Percentiles rank a stretch among this genome's conserved stretches.
Evolutionary conservation across 1,140 invertebrate species (phyloP).

Genomic region (Probaryconus sp.): DNA sequence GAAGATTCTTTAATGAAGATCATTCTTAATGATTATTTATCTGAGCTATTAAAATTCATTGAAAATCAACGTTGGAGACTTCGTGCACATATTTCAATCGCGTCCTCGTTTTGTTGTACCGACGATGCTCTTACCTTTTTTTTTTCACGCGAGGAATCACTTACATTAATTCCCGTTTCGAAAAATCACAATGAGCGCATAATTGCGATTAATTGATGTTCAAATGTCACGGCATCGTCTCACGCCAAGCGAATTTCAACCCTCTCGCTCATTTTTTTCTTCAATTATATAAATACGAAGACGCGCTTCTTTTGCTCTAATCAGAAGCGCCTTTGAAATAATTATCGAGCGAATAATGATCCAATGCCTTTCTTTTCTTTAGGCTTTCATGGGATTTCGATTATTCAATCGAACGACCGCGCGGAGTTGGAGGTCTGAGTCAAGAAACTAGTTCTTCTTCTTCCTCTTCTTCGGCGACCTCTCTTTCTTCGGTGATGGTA

Average conservation of each 20-base stretch:
- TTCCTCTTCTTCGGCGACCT: conserved; percentile 16
- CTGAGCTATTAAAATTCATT: no score
- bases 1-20: no score
- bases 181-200: conserved; percentile 22
- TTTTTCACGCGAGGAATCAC: conserved; percentile 8
- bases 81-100: no score
- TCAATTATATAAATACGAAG: no score
- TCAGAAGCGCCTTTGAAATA: conserved; percentile 7
- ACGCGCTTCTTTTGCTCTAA: no score
- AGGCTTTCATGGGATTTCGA: conserved; percentile 32
- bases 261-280: neutral
- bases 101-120: no score
- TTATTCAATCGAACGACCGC: conserved; percentile 44
- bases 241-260: neutral
- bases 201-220: conserved; percentile 31
- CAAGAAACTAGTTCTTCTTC: conserved; percentile 50
- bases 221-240: conserved; percentile 1
- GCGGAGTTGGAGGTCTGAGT: conserved; percentile 22
- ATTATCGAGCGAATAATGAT: conserved; percentile 15
- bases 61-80: no score
- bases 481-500: conserved; percentile 26
- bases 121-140: no score
- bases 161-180: conserved; percentile 1
- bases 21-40: no score
- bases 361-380: conserved; percentile 3